Percentiles rank a stretch among this genome's conserved stretches.
Conservation (phyloP, 2,797 vertebrate species). For the Sebastes hubbsi region DNA sequence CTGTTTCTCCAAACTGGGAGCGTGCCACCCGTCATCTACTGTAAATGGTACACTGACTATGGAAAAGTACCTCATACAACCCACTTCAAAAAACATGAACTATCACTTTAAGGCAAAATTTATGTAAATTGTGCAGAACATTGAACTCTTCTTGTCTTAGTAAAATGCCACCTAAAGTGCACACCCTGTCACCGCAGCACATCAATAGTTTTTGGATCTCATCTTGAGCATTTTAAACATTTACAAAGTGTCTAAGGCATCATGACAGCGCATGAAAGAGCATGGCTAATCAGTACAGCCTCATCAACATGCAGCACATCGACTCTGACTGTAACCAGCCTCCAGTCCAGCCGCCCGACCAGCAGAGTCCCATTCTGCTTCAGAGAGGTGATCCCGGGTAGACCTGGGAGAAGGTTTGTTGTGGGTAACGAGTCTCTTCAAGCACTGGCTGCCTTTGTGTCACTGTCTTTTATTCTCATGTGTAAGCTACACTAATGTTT, state of each 20-base stretch:
- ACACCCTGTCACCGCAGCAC: neutral
- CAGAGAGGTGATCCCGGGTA: slow-evolving; percentile 24
- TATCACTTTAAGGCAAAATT: neutral
- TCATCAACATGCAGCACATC: slow-evolving; percentile 41
- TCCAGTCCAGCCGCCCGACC: neutral
- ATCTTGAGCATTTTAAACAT: slow-evolving; percentile 28
- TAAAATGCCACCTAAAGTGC: neutral
- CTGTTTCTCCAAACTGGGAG: too few species aligned
- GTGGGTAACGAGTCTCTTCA: slow-evolving; percentile 26
- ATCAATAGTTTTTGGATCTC: slow-evolving; percentile 2
- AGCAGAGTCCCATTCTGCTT: neutral
- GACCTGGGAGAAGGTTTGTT: slow-evolving; percentile 64
- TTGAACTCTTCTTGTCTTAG: neutral
- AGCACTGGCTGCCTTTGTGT: slow-evolving; percentile 65
- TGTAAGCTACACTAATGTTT: slow-evolving; percentile 50
- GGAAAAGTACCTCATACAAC: too few species aligned
- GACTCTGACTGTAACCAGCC: slow-evolving; percentile 24
- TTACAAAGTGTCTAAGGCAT: slow-evolving; percentile 20
- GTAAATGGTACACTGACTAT: too few species aligned
- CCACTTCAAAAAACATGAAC: too few species aligned
- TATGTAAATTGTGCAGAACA: neutral
- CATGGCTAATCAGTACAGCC: slow-evolving; percentile 61
- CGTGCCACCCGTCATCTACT: too few species aligned
- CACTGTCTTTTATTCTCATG: slow-evolving; percentile 54
- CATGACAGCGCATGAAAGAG: slow-evolving; percentile 64